Conservation (phyloP, 2,888 invertebrate genomes). For the Agapostemon virescens region DNA sequence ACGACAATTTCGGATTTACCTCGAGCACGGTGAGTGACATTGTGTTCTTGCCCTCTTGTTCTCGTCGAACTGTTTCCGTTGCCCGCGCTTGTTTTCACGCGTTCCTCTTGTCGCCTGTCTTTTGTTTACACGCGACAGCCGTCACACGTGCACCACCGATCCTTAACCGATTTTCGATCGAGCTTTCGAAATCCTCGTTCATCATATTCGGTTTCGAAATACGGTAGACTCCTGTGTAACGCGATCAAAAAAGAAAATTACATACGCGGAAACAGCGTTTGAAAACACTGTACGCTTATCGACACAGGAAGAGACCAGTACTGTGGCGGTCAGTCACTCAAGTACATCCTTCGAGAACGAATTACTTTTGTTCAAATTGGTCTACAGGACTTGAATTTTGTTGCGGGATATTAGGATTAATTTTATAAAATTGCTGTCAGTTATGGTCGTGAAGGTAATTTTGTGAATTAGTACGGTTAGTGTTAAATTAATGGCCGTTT, state of each 20-base stretch:
- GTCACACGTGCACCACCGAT: neutral
- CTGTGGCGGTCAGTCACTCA: too few relatives aligned
- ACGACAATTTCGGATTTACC: conserved; percentile 77
- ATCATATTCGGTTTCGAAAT: too few relatives aligned
- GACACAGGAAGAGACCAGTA: too few relatives aligned
- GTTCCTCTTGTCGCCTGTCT: neutral
- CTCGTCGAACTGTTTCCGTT: neutral
- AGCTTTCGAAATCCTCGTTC: neutral
- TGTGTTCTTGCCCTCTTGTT: neutral
- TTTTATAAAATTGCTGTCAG: too few relatives aligned
- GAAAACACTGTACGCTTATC: too few relatives aligned
- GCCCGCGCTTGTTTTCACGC: neutral
- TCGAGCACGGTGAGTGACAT: conserved; percentile 75
- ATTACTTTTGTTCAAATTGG: too few relatives aligned
- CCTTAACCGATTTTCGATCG: neutral
- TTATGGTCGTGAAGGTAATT: too few relatives aligned
- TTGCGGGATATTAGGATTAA: too few relatives aligned
- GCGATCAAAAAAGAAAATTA: too few relatives aligned
- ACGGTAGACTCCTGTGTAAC: neutral
- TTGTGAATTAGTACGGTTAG: too few relatives aligned
- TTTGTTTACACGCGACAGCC: neutral
- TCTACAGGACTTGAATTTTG: too few relatives aligned
- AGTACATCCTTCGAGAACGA: too few relatives aligned
- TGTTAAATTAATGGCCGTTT: neutral
- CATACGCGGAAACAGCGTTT: neutral